Evolutionary conservation across 2,113 vertebrate species (phyloP), one percentile per base, ranked within the genome.

Genomic region (Lepus timidus): DNA sequence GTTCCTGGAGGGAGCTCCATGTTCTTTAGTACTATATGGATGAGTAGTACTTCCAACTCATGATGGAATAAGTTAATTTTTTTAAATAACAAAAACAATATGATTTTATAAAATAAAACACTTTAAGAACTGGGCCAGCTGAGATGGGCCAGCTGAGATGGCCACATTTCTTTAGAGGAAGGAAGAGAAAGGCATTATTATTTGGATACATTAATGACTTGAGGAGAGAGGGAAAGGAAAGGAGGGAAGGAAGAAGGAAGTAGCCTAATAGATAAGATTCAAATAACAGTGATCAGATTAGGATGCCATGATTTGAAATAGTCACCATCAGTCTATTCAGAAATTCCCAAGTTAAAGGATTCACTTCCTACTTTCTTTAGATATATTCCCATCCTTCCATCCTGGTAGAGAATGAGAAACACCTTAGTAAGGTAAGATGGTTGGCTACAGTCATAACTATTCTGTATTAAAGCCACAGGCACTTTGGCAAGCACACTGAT

Each of bases 291-390:
- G n/a, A 3, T 27, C 23, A 14, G 70, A 23, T 12, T 25, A 74
- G 64, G 62, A 58, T 0, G 8, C 10, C 3, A 12, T 2, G 13
- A 2, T 20, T 36, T 36, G 49, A n/a, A 27, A 39, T 11, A 39
- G 4, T 61, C 39, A 49, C 31, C 33, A 1, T 16, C n/a, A 78
- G 6, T 83, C 44, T 29, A 79, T 49, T 36, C 8, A 70, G 67
- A 81, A 55, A 25, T 10, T 62, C 20, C 2, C 4, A 27, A 61
- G 31, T 22, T 27, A 39, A 39, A 58, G 52, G 20, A 68, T 44
- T 58, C 29, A 8, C 12, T 17, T 79, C 36, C 33, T 19, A 17
- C 3, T 31, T 89, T 22, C 65, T 71, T 19, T 49, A 22, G 91
- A 4, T 49, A 55, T 61, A 64, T 23, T n/a, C 52, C 49, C 39